Evolutionary conservation across 92 coral and sea anemone genomes (phyloP), one percentile per base, ranked within the genome.

Genomic region (Phenganax marumi): DNA sequence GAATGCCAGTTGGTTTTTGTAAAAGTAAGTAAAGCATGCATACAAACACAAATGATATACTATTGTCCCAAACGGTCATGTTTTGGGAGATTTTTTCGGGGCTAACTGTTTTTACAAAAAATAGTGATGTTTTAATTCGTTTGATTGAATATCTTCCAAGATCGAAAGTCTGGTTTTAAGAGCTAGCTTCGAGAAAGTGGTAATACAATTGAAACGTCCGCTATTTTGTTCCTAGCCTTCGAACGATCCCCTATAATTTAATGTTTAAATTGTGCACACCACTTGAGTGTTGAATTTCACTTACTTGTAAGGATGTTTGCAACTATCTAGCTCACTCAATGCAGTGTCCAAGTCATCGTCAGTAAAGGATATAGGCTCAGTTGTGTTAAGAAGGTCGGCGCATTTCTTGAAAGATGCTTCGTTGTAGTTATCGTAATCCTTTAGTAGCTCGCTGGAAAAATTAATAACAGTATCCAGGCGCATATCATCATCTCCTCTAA

Each of bases 391-490:
- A 24, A 73, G 64, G 14, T n/a, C 73, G 56, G 70, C 23, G 73
- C 86, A 87, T 55, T 6, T 21, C 8, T 43, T 13, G 23, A 66
- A 83, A 39, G 58, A 79, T 39, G 10, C 25, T 50, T 17, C 64
- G 3, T 19, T 17, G 79, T 62, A 88, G 25, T 51, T 68, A 1
- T 73, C 21, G 65, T 84, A 73, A n/a, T 33, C 14, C 52, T 72
- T 51, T 22, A 79, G 18, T 8, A 78, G 79, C 23, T 79, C 62
- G 24, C 84, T 74, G 25, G 87, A 18, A 70, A 84, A 85, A 25
- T 88, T 84, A 43, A 88, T 50, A 12, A 55, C 77, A 25, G 72
- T 56, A 52, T 76, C 84, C 58, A 84, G 72, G 23, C 19, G 63
- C 18, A 68, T 81, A 50, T 79, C 91, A 48, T 64, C 82, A 62